phyloP scores from a whole-genome alignment of 2,888 invertebrate species.

The Ophioninae sp. region DNA sequence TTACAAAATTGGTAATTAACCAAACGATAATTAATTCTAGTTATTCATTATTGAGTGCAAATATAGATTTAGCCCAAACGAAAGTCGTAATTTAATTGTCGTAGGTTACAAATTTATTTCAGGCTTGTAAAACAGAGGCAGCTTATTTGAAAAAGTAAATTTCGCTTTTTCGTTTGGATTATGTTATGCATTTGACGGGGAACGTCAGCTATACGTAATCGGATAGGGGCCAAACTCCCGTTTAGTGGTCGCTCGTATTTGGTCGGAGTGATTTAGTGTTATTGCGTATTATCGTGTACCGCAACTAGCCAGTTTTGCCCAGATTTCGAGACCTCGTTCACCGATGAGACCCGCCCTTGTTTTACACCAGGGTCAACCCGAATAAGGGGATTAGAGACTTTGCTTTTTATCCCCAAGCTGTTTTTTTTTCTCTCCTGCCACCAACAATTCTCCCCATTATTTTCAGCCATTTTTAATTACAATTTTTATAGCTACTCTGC shows the following conservation, averaged over 20 bases:
- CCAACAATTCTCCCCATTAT: constrained; percentile 6
- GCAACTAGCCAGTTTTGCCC: constrained; percentile 35
- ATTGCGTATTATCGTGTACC: constrained; percentile 39
- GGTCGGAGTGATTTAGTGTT: constrained; percentile 38
- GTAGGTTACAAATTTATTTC: not conserved
- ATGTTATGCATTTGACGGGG: constrained; percentile 3
- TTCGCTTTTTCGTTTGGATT: not conserved
- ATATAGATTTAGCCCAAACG: not conserved
- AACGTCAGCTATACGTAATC: constrained; percentile 13
- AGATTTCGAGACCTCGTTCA: constrained; percentile 21
- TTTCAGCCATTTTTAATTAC: not conserved
- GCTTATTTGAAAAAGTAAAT: not conserved
- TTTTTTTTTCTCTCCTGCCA: not conserved
- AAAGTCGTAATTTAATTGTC: not conserved
- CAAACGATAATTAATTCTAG: not conserved
- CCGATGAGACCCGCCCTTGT: not conserved
- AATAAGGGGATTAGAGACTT: constrained; percentile 33
- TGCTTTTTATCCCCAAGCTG: constrained; percentile 24
- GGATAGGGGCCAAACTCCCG: not conserved
- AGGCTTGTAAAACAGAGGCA: not conserved
- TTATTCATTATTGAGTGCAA: not conserved
- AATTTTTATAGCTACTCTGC: not conserved
- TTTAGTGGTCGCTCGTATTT: constrained; percentile 18
- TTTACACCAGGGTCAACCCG: not conserved
- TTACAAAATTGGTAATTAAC: not conserved